Evolutionary conservation across 2,797 vertebrate genomes (phyloP).

Genomic region (Typhlichthys subterraneus): DNA sequence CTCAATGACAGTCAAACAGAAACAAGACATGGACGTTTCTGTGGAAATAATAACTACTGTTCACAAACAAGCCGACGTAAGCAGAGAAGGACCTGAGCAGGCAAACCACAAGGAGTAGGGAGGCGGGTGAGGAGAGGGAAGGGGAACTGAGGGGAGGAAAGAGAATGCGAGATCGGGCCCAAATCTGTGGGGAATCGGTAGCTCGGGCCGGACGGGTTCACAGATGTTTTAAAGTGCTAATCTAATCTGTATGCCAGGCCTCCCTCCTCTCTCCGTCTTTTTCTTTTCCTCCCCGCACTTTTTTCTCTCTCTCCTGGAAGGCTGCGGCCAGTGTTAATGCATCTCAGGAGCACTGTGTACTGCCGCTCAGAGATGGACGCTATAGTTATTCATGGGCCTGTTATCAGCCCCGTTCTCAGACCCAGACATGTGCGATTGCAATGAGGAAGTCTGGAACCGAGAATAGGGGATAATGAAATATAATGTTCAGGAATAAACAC

Average conservation of each 20-base stretch:
- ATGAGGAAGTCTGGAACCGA: conserved; percentile 52
- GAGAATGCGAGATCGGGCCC: conserved; percentile 66
- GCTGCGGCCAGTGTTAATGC: conserved; percentile 71
- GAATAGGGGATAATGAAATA: conserved; percentile 39
- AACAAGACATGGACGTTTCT: background rate
- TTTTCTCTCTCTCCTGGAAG: conserved; percentile 51
- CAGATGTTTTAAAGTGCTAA: conserved; percentile 87
- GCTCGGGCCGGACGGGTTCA: conserved; percentile 74
- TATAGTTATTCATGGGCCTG: conserved; percentile 66
- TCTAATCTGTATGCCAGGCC: conserved; percentile 85
- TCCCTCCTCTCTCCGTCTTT: conserved; percentile 45
- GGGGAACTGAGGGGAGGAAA: conserved; percentile 40
- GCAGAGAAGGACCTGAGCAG: conserved; percentile 23
- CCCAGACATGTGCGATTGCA: conserved; percentile 68
- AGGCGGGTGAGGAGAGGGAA: conserved; percentile 24
- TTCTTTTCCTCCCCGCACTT: conserved; percentile 1
- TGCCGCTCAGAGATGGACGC: conserved; percentile 42
- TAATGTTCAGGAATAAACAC: conserved; percentile 24
- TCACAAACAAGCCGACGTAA: conserved; percentile 4
- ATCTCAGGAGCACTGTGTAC: conserved; percentile 79
- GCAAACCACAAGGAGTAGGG: conserved; percentile 12
- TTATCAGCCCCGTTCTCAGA: conserved; percentile 67
- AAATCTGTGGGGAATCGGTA: conserved; percentile 74
- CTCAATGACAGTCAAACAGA: too few species aligned
- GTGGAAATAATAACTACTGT: background rate